phyloP scores from a whole-genome alignment of 1,140 invertebrate genomes.

The Bradysia coprophila region DNA sequence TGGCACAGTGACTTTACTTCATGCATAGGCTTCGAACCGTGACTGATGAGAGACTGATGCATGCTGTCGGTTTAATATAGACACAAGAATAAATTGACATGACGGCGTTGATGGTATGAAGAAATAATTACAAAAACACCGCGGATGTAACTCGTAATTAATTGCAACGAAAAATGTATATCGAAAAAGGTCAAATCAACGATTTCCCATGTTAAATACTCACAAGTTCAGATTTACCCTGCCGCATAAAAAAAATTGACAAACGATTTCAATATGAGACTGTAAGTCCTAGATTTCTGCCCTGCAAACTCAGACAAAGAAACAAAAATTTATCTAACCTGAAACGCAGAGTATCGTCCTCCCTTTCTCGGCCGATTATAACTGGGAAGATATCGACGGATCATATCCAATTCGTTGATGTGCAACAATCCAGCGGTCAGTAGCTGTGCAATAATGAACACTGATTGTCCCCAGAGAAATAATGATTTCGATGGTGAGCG shows the following conservation, averaged over 20 bases:
- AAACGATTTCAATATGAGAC: neutral
- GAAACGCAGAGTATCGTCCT: slow-evolving; percentile 89
- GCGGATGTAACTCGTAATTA: no score
- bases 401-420: slow-evolving; percentile 90
- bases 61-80: no score
- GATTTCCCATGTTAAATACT: no score
- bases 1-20: no score
- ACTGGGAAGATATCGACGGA: slow-evolving; percentile 85
- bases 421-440: slow-evolving; percentile 76
- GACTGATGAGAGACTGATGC: no score
- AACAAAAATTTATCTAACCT: slow-evolving; percentile 36
- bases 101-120: no score
- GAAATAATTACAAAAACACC: no score
- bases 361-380: slow-evolving; percentile 81
- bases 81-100: no score
- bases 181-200: no score
- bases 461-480: slow-evolving; percentile 79
- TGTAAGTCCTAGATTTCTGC: neutral
- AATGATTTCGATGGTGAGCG: slow-evolving; percentile 21
- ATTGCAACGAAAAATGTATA: no score
- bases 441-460: slow-evolving; percentile 87
- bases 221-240: slow-evolving; percentile 4
- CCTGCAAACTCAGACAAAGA: neutral
- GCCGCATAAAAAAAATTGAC: neutral
- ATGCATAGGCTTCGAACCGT: no score